These are phyloP conservation scores for Geophilus truncorum DNA, from an alignment of 2,888 invertebrate genomes.

Conservation along the genomic window DNA sequence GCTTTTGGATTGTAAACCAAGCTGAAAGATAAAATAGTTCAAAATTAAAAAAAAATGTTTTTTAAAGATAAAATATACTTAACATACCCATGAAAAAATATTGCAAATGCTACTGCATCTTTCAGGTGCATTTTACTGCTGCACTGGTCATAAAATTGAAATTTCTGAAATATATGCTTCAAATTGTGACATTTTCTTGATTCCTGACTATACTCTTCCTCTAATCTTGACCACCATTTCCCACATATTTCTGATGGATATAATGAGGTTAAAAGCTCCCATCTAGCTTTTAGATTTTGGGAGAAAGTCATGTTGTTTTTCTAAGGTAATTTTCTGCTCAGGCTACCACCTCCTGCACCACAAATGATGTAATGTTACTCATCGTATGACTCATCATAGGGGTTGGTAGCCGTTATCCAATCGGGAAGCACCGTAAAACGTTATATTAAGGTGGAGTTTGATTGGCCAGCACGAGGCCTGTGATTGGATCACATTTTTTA, in stretches of 20 bases:
- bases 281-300: background rate
- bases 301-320: background rate
- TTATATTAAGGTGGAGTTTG: too few species aligned
- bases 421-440: too few species aligned
- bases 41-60: too few species aligned
- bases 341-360: background rate
- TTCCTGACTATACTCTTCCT: background rate
- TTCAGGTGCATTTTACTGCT: background rate
- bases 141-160: conserved; percentile 1
- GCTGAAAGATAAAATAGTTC: conserved; percentile 44
- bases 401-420: too few species aligned
- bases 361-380: background rate
- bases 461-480: too few species aligned
- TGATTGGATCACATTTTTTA: too few species aligned
- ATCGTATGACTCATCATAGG: background rate
- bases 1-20: conserved; percentile 57
- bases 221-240: conserved; percentile 20
- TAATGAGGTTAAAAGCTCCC: background rate
- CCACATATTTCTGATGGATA: background rate
- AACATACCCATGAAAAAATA: conserved; percentile 59
- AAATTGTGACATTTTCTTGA: conserved; percentile 15
- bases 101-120: conserved; percentile 41
- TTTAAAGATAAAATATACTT: too few species aligned
- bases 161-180: conserved; percentile 4
- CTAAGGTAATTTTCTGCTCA: background rate